Evolutionary conservation across 2,797 vertebrate genomes (phyloP).

Genomic region (Pygocentrus nattereri): DNA sequence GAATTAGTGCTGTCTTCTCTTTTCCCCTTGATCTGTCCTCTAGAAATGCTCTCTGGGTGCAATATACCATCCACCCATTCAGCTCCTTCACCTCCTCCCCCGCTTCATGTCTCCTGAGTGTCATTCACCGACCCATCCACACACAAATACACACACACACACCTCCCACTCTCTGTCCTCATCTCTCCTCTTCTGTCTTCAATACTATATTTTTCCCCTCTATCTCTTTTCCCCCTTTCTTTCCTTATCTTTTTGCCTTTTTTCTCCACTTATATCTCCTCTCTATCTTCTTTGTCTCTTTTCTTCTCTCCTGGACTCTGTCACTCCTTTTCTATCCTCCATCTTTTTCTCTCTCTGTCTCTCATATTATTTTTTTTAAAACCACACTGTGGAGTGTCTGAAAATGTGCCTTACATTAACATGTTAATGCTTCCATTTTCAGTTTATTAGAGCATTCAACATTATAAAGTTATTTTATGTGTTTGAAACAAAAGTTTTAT

Average conservation of each 20-base stretch:
- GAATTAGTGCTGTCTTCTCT: constrained; percentile 35
- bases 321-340: too few relatives aligned
- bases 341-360: not conserved
- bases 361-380: not conserved
- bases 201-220: not conserved
- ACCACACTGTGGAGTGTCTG: too few relatives aligned
- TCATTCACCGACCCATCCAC: not conserved
- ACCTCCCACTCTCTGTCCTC: not conserved
- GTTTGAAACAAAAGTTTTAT: too few relatives aligned
- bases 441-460: too few relatives aligned
- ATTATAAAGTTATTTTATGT: too few relatives aligned
- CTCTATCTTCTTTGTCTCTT: not conserved
- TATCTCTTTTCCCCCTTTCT: not conserved
- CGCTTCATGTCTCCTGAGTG: constrained; percentile 22
- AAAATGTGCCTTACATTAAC: too few relatives aligned
- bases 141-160: constrained; percentile 1
- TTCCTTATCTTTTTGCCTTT: not conserved
- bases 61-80: constrained; percentile 18
- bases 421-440: too few relatives aligned
- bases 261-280: not conserved
- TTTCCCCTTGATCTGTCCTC: not conserved
- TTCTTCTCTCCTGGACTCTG: too few relatives aligned
- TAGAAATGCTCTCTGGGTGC: constrained; percentile 14
- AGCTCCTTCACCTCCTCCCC: not conserved
- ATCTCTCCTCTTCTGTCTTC: not conserved